Base-by-base conservation (phyloP, 1,140 invertebrate species). In the Pissodes strobi region DNA sequence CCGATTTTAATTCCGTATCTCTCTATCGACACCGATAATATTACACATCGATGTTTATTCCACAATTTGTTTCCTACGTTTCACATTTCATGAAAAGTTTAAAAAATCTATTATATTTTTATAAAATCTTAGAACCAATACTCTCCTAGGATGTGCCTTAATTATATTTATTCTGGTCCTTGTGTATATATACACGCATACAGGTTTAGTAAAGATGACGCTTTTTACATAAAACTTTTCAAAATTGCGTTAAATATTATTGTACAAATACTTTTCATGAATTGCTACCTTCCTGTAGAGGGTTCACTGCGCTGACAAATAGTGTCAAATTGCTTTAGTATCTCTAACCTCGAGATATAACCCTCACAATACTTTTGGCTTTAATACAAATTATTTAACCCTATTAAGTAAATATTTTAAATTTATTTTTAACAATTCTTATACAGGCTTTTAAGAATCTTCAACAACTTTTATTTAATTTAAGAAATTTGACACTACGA, bases 401-500 rank as follows among this genome's bases (percentile, higher is more conserved):
- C 21, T 52, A 52, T 52, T 34, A 30, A 52, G 49, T 52, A 52
- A 30, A 52, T 18, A 27, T 52, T 30, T 52, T 52, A 17, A 25
- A 13, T 25, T 22, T 49, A 43, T 27, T 52, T 55, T 55, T 41
- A 39, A 55, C 37, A 55, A 41, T 55, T 39, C 52, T 55, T 39
- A 55, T 22, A 55, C 30, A 55, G 2, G 15, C 19, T 57, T 56
- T 39, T 43, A n/a, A 27, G 25, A 57, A 46, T 37, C n/a, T 25
- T 45, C 17, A 59, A 59, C 56, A 59, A 59, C 39, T 30, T 59
- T 59, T 17, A 59, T 59, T 43, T 48, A 27, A 27, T 46, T 59
- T 46, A 59, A 59, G 56, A 13, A 59, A 59, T 59, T 48, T 59
- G 56, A 59, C 56, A 59, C 56, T 59, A 59, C 43, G 17, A 12